Percentiles rank a stretch among this genome's conserved stretches.
These are phyloP conservation scores for Alentia gelatinosa DNA, from an alignment of 2,888 invertebrate species.

Conservation along the genomic window DNA sequence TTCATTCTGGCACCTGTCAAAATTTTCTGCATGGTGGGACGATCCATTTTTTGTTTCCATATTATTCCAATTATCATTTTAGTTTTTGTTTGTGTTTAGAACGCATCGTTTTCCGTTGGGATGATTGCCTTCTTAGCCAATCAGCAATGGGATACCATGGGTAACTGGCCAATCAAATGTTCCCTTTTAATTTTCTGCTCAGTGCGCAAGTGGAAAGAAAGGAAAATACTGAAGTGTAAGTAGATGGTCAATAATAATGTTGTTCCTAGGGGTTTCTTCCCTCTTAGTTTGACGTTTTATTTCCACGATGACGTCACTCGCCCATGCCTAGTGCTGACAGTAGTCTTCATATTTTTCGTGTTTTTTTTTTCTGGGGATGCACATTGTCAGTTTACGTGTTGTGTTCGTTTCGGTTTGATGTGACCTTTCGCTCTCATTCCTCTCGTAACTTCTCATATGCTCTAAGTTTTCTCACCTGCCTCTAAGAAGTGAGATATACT, in stretches of 20 bases:
- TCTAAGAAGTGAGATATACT: too few relatives aligned
- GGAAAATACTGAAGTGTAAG: conserved; percentile 55
- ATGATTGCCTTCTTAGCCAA: conserved; percentile 41
- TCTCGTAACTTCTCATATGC: too few relatives aligned
- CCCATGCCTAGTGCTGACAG: conserved; percentile 18
- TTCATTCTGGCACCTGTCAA: conserved; percentile 16
- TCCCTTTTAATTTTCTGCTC: conserved; percentile 42
- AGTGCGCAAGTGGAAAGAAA: conserved; percentile 42
- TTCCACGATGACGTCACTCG: neutral
- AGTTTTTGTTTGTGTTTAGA: neutral
- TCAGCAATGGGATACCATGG: conserved; percentile 25
- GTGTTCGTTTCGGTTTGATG: neutral
- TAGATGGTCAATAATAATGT: conserved; percentile 24
- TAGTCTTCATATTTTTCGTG: neutral
- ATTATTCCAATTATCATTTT: too few relatives aligned
- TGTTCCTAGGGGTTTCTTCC: conserved; percentile 13
- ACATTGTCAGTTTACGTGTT: conserved; percentile 13
- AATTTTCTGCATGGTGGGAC: neutral
- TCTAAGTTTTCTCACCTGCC: too few relatives aligned
- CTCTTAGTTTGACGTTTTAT: conserved; percentile 7
- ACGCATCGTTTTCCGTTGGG: neutral
- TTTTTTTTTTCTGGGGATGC: neutral
- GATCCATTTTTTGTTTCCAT: neutral
- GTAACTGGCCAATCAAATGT: conserved; percentile 39
- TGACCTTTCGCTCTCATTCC: neutral